Evolutionary conservation across 2,888 invertebrate species (phyloP).

Genomic region (Therioaphis trifolii): DNA sequence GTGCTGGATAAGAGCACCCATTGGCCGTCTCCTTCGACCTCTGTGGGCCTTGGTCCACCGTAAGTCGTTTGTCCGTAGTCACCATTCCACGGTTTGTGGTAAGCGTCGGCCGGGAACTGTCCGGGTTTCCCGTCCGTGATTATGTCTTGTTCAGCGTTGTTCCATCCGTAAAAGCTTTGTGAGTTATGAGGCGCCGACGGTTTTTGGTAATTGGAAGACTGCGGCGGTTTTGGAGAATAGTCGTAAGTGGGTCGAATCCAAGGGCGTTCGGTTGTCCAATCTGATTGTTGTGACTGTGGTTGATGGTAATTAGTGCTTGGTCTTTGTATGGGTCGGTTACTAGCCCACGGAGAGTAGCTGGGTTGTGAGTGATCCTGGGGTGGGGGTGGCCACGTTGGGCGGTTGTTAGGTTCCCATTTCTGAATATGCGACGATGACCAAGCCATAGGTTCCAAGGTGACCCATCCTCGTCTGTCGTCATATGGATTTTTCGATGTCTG

Average conservation of each 20-base stretch:
- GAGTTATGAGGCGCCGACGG: conserved; percentile 56
- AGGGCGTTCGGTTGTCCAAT: conserved; percentile 70
- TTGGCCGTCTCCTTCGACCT: conserved; percentile 76
- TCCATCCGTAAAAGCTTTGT: conserved; percentile 51
- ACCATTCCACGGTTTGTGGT: conserved; percentile 53
- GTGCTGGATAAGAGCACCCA: conserved; percentile 84
- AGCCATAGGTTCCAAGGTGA: conserved; percentile 79
- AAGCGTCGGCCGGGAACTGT: conserved; percentile 71
- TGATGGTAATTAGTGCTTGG: conserved; percentile 47
- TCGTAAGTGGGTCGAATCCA: conserved; percentile 69
- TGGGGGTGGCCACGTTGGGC: conserved; percentile 70
- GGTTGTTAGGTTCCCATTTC: conserved; percentile 80
- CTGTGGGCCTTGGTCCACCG: conserved; percentile 66
- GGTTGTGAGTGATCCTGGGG: conserved; percentile 67
- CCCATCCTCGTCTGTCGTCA: conserved; percentile 82
- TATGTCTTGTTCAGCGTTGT: conserved; percentile 69
- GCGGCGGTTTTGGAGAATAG: conserved; percentile 64
- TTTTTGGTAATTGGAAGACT: conserved; percentile 47
- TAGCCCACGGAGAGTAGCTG: conserved; percentile 67
- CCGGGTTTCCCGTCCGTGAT: conserved; percentile 73
- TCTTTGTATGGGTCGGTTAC: conserved; percentile 49
- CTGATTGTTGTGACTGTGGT: conserved; percentile 67
- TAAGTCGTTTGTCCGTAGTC: conserved; percentile 54
- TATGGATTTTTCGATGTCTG: conserved; percentile 70
- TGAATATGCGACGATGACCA: conserved; percentile 85